Evolutionary conservation across 2,888 invertebrate genomes (phyloP).

Genomic region (Ganaspis brasiliensis): DNA sequence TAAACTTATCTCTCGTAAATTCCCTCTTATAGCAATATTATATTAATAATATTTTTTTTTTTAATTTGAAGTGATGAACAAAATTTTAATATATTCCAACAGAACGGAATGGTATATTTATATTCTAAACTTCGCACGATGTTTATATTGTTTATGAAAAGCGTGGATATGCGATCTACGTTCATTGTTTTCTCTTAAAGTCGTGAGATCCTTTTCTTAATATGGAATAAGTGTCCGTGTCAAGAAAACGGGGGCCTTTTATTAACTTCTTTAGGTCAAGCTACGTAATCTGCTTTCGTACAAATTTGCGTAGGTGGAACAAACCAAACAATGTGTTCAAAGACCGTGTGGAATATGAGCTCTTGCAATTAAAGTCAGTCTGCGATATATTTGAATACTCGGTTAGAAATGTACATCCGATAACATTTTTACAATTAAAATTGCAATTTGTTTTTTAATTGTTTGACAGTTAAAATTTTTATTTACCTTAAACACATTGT

Average conservation of each 20-base stretch:
- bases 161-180: not conserved
- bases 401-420: not conserved
- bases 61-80: too few species aligned
- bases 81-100: not conserved
- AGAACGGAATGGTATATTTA: not conserved
- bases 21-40: too few species aligned
- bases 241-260: constrained; percentile 36
- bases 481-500: too few species aligned
- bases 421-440: not conserved
- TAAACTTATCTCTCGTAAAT: too few species aligned
- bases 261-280: constrained; percentile 35
- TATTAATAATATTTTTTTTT: too few species aligned
- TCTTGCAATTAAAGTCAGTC: constrained; percentile 12
- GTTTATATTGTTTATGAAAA: not conserved
- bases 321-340: constrained; percentile 38
- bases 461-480: not conserved
- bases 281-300: constrained; percentile 26
- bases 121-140: constrained; percentile 12
- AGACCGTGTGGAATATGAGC: constrained; percentile 36
- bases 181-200: constrained; percentile 33
- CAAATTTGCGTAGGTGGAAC: constrained; percentile 39
- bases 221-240: constrained; percentile 41
- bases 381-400: constrained; percentile 12
- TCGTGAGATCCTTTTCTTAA: constrained; percentile 30
- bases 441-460: not conserved